Conservation (phyloP, 2,797 vertebrate genomes). For the Pseudochromis fuscus region DNA sequence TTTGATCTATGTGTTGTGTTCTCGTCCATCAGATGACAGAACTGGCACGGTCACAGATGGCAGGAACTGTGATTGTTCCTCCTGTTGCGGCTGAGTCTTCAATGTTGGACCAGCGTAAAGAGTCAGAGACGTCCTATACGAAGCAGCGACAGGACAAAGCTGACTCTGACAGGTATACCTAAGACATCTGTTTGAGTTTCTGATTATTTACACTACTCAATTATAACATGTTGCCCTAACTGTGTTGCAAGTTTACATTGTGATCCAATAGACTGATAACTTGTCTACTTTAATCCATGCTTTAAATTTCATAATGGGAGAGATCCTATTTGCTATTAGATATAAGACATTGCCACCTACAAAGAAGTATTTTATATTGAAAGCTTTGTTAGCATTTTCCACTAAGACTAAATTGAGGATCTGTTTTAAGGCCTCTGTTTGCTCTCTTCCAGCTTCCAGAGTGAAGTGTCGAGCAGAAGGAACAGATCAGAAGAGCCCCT, state of each 20-base stretch:
- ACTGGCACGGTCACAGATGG: constrained; percentile 85
- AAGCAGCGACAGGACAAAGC: constrained; percentile 78
- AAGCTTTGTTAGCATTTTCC: neutral
- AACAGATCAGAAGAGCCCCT: constrained; percentile 74
- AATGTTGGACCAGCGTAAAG: constrained; percentile 80
- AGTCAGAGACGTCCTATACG: constrained; percentile 74
- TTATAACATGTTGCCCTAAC: neutral
- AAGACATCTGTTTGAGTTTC: neutral
- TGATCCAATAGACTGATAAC: neutral
- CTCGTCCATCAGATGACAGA: constrained; percentile 89
- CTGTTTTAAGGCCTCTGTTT: neutral
- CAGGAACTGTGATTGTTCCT: constrained; percentile 77
- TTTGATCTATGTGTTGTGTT: constrained; percentile 35
- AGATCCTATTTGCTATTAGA: neutral
- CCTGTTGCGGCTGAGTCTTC: constrained; percentile 69
- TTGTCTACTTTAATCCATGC: neutral
- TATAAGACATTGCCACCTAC: neutral
- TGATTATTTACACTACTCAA: no score
- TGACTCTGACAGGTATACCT: constrained; percentile 87
- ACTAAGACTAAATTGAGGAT: neutral
- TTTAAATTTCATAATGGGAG: neutral
- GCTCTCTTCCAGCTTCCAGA: constrained; percentile 77
- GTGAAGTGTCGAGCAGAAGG: constrained; percentile 75
- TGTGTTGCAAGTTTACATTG: neutral
- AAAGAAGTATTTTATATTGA: neutral